Conservation (phyloP, 2,113 vertebrate genomes). For the Neolamprologus hecqui region DNA sequence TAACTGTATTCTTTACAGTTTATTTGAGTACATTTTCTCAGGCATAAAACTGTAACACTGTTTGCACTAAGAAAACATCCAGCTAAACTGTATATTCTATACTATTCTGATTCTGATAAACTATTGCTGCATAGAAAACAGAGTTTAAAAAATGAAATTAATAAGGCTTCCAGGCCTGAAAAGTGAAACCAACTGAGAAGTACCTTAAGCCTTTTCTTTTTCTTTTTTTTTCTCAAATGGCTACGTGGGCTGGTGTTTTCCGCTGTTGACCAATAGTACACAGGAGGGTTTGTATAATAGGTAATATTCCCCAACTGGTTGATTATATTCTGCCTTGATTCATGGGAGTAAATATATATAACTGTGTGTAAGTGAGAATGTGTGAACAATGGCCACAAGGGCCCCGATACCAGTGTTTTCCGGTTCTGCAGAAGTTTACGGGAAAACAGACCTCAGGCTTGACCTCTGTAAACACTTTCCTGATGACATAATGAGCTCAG, state of each 20-base stretch:
- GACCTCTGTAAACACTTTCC: not conserved
- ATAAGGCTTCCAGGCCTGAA: not conserved
- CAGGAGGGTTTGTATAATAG: not conserved
- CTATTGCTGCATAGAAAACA: not conserved
- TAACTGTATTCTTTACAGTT: not conserved
- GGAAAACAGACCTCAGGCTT: not conserved
- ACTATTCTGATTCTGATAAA: not conserved
- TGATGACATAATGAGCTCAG: not conserved
- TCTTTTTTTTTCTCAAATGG: fast-evolving
- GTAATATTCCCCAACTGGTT: not conserved
- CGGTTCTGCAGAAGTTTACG: not conserved
- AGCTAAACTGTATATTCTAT: not conserved
- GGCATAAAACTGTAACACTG: not conserved
- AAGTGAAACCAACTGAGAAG: not conserved
- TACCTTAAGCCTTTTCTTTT: not conserved
- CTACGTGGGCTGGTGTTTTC: not conserved
- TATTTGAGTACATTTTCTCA: not conserved
- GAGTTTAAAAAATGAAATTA: not conserved
- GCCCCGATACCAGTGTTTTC: not conserved
- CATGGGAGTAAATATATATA: not conserved
- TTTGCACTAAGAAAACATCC: not conserved
- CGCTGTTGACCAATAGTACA: not conserved
- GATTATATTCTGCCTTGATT: not conserved
- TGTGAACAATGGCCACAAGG: not conserved
- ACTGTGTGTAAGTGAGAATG: not conserved